Evolutionary conservation across 2,113 vertebrate genomes (phyloP).

Genomic region (Pongo pygmaeus): DNA sequence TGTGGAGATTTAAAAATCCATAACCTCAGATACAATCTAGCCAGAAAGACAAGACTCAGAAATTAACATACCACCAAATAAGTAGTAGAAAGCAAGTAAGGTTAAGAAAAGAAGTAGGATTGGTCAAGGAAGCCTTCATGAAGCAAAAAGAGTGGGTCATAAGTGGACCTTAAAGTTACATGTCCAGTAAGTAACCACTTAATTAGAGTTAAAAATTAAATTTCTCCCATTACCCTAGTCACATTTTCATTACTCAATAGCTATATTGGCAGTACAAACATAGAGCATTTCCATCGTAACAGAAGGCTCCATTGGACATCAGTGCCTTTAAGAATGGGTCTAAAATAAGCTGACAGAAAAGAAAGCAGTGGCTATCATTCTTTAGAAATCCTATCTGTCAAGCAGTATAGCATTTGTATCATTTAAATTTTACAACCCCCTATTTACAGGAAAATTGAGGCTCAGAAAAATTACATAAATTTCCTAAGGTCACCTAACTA

Average conservation of each 20-base stretch:
- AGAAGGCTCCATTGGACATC: neutral
- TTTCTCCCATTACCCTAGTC: neutral
- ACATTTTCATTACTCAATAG: neutral
- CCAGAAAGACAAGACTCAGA: neutral
- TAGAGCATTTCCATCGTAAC: neutral
- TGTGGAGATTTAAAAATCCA: neutral
- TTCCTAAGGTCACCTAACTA: neutral
- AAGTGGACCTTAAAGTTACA: neutral
- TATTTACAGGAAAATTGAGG: constrained; percentile 39
- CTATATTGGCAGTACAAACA: neutral
- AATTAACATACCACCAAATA: neutral
- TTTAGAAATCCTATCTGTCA: neutral
- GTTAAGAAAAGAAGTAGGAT: neutral
- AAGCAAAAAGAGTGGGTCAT: neutral
- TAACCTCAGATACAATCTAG: constrained; percentile 15
- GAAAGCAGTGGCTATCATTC: neutral
- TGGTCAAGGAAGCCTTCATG: neutral
- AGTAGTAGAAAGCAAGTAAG: neutral
- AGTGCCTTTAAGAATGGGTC: neutral
- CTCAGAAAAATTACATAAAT: constrained; percentile 23
- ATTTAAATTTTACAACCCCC: neutral
- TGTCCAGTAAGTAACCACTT: neutral
- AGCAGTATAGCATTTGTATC: neutral
- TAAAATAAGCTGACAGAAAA: neutral
- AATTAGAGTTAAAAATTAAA: constrained; percentile 31